Conservation (phyloP, 2,888 invertebrate genomes). For the Ormyrus nitidulus region DNA sequence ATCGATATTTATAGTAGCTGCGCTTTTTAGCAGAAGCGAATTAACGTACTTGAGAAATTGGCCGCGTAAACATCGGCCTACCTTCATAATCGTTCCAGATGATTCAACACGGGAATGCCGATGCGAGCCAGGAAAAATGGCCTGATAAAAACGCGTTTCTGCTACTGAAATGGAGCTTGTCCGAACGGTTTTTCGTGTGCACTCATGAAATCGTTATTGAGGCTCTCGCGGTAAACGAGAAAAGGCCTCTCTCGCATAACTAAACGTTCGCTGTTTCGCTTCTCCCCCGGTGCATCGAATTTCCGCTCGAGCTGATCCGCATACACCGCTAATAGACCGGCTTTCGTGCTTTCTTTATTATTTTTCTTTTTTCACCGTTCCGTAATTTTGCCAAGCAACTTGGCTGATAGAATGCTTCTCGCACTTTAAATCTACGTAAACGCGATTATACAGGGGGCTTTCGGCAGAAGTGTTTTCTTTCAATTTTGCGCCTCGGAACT, state of each 20-base stretch:
- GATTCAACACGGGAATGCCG: not conserved
- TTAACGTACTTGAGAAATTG: no score
- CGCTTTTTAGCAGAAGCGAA: no score
- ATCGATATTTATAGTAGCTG: no score
- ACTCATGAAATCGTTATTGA: slow-evolving; percentile 1
- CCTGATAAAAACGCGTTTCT: not conserved
- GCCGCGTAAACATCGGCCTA: no score
- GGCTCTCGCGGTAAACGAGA: not conserved
- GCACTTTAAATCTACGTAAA: slow-evolving; percentile 10
- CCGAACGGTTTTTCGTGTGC: not conserved
- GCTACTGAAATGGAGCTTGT: not conserved
- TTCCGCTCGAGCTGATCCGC: not conserved
- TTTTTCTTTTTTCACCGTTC: not conserved
- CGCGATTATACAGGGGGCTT: no score
- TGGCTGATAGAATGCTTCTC: slow-evolving; percentile 5
- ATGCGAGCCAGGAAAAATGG: not conserved
- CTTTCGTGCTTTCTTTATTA: not conserved
- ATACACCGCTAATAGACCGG: not conserved
- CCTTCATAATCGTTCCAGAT: no score
- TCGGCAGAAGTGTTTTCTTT: slow-evolving; percentile 5
- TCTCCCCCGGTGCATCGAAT: slow-evolving; percentile 22
- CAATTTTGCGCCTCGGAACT: slow-evolving; percentile 5
- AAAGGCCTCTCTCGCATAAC: slow-evolving; percentile 13
- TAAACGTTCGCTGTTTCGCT: slow-evolving; percentile 13
- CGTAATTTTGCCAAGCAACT: not conserved